Conservation (phyloP, 2,888 invertebrate genomes). For the Megaustenia siamemsis region DNA sequence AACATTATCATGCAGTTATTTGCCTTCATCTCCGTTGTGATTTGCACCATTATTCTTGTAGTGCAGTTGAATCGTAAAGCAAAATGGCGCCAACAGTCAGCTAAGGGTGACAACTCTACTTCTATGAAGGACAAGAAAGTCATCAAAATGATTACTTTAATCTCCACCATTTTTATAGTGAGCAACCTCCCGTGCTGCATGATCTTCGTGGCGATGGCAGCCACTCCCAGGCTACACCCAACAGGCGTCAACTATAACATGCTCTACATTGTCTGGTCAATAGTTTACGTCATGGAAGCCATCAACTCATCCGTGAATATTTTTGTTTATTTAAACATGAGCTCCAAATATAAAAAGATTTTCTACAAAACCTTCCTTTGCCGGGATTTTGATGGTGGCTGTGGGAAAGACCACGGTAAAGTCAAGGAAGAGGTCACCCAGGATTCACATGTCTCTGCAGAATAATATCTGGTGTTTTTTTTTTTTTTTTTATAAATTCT, state of each 20-base stretch:
- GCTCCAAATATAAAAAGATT: conserved; percentile 24
- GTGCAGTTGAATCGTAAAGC: conserved; percentile 36
- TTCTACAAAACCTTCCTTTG: conserved; percentile 25
- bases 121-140: conserved; percentile 33
- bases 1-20: conserved; percentile 37
- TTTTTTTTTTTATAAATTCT: no score
- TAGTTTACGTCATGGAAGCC: conserved; percentile 33
- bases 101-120: conserved; percentile 11
- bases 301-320: conserved; percentile 36
- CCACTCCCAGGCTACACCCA: not conserved
- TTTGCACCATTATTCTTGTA: conserved; percentile 33
- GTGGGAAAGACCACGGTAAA: not conserved
- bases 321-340: conserved; percentile 36
- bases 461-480: no score
- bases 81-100: conserved; percentile 29
- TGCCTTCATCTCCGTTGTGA: conserved; percentile 26
- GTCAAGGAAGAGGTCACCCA: not conserved
- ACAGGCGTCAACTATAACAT: conserved; percentile 38
- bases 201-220: conserved; percentile 33
- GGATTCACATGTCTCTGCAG: not conserved
- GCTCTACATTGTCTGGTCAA: conserved; percentile 17
- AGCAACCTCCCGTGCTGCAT: conserved; percentile 42
- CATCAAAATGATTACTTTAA: conserved; percentile 4
- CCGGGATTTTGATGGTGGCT: not conserved
- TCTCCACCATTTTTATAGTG: conserved; percentile 21